Percentiles rank a stretch among this genome's conserved stretches.
phyloP scores from a whole-genome alignment of 2,797 vertebrate species.

The Gymnoscopelus braueri region DNA sequence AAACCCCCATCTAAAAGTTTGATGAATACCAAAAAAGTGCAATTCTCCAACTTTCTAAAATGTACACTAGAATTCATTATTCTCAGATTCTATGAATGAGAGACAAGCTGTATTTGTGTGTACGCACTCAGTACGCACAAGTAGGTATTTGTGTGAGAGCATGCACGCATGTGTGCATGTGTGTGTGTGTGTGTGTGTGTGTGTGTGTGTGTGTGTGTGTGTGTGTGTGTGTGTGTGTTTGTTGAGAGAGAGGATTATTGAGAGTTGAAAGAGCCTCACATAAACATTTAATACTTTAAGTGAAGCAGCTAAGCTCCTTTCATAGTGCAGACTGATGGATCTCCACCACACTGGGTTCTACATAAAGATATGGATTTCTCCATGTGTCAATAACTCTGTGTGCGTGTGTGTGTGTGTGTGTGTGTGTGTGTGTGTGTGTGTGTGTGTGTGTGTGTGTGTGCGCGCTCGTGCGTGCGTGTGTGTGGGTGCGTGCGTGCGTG shows the following conservation, averaged over 20 bases:
- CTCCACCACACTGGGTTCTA: conserved; percentile 76
- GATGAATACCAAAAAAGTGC: too few relatives aligned
- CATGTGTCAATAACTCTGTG: conserved; percentile 70
- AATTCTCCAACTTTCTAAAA: too few relatives aligned
- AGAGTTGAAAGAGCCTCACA: conserved; percentile 66
- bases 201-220: neutral
- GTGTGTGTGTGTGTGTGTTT: neutral
- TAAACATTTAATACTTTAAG: conserved; percentile 83
- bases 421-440: conserved; percentile 13
- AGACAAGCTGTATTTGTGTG: conserved; percentile 15
- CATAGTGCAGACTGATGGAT: conserved; percentile 66
- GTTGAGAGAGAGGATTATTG: conserved; percentile 47
- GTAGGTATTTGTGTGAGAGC: conserved; percentile 12
- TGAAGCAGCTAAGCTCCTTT: conserved; percentile 69
- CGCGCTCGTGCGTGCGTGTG: conserved; percentile 26
- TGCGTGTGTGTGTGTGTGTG: conserved; percentile 34
- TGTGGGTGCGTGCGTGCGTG: conserved; percentile 5
- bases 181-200: neutral
- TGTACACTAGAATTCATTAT: too few relatives aligned
- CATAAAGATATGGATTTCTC: conserved; percentile 75
- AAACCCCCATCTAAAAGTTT: too few relatives aligned
- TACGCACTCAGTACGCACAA: neutral
- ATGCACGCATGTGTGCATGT: conserved; percentile 10
- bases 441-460: conserved; percentile 17
- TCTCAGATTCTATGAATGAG: too few relatives aligned